Evolutionary conservation across 2,113 vertebrate species (phyloP).

Genomic region (Isichthys henryi): DNA sequence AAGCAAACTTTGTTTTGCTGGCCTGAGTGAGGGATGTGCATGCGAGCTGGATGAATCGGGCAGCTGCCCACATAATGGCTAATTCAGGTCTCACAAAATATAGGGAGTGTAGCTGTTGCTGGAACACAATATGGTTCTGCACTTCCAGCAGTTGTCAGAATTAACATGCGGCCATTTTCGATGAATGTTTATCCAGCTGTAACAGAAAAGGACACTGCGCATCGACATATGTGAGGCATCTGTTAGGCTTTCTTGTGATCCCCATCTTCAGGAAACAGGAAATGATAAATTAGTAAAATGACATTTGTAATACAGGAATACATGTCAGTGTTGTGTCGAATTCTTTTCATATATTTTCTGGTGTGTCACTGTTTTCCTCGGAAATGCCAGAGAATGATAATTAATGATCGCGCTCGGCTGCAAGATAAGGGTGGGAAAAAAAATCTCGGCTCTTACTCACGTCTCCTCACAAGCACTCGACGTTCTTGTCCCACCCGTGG

Average conservation of each 20-base stretch:
- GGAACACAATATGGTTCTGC: background rate
- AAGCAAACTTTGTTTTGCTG: background rate
- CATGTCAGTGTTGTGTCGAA: background rate
- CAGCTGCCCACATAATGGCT: background rate
- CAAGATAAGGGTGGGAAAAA: background rate
- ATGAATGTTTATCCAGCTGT: background rate
- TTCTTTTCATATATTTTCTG: background rate
- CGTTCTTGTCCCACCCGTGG: background rate
- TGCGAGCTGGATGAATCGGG: background rate
- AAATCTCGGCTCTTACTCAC: background rate
- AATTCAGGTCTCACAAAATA: background rate
- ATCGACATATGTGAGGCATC: slow-evolving; percentile 6
- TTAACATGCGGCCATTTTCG: background rate
- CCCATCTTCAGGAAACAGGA: background rate
- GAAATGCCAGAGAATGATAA: background rate
- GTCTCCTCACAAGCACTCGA: background rate
- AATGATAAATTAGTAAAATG: background rate
- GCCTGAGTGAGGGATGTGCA: background rate
- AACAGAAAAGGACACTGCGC: background rate
- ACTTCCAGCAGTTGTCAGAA: background rate
- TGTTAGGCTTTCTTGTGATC: slow-evolving; percentile 6
- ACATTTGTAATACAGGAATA: background rate
- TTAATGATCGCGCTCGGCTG: background rate
- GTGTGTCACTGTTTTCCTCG: background rate
- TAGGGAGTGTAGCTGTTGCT: background rate